Conservation (phyloP, 1,140 invertebrate species). For the Drosophila kurseongensis region DNA sequence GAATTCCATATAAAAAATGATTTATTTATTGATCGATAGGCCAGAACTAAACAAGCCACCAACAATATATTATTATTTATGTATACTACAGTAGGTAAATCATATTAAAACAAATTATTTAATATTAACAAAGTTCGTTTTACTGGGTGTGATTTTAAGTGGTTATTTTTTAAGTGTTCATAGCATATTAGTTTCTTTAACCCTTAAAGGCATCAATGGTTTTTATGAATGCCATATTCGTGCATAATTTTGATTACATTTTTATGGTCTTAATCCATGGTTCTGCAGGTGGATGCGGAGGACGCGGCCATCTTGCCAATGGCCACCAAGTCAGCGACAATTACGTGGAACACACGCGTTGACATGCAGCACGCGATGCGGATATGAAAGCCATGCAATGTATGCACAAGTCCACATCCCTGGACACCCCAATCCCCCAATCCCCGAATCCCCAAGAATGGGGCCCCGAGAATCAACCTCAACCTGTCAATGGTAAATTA, state of each 20-base stretch:
- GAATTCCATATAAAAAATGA: too few species aligned
- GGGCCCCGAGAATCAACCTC: constrained; percentile 34
- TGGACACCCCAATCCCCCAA: constrained; percentile 1
- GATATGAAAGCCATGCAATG: constrained; percentile 53
- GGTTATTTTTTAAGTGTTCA: too few species aligned
- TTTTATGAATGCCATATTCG: too few species aligned
- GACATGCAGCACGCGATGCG: constrained; percentile 81
- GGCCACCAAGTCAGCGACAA: constrained; percentile 64
- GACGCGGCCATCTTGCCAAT: constrained; percentile 54
- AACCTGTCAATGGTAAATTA: constrained; percentile 81
- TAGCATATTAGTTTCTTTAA: too few species aligned
- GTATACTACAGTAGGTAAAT: too few species aligned
- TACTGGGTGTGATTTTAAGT: too few species aligned
- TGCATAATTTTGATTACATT: not conserved
- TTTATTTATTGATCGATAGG: too few species aligned
- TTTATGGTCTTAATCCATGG: constrained; percentile 1
- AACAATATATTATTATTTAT: too few species aligned
- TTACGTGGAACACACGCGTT: constrained; percentile 80
- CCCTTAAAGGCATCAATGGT: too few species aligned
- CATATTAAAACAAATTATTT: too few species aligned
- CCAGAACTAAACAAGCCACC: too few species aligned
- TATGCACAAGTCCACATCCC: constrained; percentile 15
- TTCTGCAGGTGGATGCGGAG: constrained; percentile 20
- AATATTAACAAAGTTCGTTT: too few species aligned
- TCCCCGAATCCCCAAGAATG: constrained; percentile 14